These are phyloP conservation scores for Saguinus midas DNA, from an alignment of 2,113 vertebrate species.

Conservation along the genomic window DNA sequence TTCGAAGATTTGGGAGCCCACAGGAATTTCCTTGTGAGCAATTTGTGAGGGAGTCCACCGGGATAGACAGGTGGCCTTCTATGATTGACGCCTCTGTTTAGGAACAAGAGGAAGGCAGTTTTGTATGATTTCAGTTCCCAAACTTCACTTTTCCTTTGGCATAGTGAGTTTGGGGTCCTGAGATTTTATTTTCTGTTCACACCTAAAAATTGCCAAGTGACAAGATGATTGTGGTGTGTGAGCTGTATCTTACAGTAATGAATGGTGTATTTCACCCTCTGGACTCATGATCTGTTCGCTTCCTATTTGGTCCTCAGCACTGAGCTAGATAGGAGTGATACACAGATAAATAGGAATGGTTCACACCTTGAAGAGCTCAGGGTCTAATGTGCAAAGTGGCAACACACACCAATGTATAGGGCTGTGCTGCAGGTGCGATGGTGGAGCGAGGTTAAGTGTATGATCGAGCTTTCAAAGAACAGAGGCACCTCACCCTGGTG, in stretches of 20 bases:
- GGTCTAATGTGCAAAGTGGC: neutral
- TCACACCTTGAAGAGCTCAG: neutral
- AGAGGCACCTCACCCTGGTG: too few relatives aligned
- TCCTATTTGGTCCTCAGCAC: neutral
- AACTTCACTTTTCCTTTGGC: neutral
- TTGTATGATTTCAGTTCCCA: too few relatives aligned
- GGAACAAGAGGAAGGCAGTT: too few relatives aligned
- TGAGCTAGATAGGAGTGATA: neutral
- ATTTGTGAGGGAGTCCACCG: too few relatives aligned
- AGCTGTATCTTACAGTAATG: neutral
- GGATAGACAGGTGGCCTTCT: too few relatives aligned
- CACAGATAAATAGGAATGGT: fast-evolving
- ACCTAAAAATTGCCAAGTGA: neutral
- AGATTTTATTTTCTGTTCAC: too few relatives aligned
- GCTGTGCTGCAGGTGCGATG: neutral
- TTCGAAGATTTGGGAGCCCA: too few relatives aligned
- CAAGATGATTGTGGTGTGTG: neutral
- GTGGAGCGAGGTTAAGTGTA: neutral
- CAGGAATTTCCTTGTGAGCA: neutral
- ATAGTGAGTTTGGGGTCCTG: neutral
- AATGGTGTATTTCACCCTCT: too few relatives aligned
- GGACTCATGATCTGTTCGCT: neutral
- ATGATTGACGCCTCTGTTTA: too few relatives aligned
- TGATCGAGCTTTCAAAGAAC: neutral
- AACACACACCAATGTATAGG: neutral